phyloP scores from a whole-genome alignment of 2,113 vertebrate genomes.

The Euleptes europaea region DNA sequence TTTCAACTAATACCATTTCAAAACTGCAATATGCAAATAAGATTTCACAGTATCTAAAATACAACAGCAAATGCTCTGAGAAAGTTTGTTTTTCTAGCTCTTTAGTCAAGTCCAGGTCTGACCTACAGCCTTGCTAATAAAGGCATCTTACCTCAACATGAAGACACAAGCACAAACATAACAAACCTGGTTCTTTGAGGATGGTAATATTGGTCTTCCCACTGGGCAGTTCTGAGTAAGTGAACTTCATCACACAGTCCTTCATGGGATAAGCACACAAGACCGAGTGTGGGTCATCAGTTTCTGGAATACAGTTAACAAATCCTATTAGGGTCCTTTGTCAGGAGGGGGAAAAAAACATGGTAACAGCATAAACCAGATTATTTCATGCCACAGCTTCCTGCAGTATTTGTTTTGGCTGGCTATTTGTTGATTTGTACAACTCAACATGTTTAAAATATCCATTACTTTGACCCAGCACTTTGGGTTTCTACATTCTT shows the following conservation, averaged over 20 bases:
- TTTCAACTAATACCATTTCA: background rate
- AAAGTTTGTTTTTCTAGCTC: background rate
- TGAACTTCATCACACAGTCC: conserved; percentile 97
- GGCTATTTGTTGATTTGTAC: background rate
- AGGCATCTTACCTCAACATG: background rate
- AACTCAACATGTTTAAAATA: background rate
- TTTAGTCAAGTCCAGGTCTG: background rate
- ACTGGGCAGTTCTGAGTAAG: conserved; percentile 87
- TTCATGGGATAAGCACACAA: conserved; percentile 90
- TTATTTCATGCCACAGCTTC: background rate
- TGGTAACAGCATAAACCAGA: background rate
- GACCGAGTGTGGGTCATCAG: conserved; percentile 79
- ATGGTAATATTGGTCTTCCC: conserved; percentile 89
- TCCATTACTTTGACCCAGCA: background rate
- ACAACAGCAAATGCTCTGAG: background rate
- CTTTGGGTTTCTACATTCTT: background rate
- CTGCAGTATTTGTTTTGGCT: background rate
- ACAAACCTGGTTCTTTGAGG: conserved; percentile 90
- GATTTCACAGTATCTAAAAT: background rate
- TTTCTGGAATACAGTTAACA: conserved; percentile 73
- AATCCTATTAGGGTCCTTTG: background rate
- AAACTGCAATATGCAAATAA: background rate
- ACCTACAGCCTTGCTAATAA: background rate
- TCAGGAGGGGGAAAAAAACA: background rate
- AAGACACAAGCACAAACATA: background rate